A percentile compares a stretch with the other conserved stretches of the same genome.
Evolutionary conservation across 2,888 invertebrate genomes (phyloP).

Genomic region (Emmelina monodactyla): DNA sequence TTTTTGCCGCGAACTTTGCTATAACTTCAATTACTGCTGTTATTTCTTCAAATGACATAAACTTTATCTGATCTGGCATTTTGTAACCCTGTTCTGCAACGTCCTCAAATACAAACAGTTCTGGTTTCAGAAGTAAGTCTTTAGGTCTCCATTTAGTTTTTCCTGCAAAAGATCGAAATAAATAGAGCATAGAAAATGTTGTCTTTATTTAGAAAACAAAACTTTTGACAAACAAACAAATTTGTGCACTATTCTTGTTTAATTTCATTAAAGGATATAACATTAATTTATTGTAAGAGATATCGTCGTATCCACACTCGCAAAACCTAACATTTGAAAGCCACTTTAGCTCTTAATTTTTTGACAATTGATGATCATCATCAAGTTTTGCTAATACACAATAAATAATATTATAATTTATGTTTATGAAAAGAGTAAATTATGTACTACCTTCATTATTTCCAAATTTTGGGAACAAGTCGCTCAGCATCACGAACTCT

Average conservation of each 20-base stretch:
- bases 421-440: no score
- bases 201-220: no score
- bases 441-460: constrained; percentile 33
- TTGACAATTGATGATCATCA: no score
- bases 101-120: constrained; percentile 48
- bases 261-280: no score
- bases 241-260: no score
- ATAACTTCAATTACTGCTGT: constrained; percentile 41
- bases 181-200: constrained; percentile 1
- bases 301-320: no score
- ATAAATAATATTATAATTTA: no score
- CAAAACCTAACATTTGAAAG: no score
- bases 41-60: constrained; percentile 40
- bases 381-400: no score
- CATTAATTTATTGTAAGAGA: no score
- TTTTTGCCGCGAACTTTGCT: constrained; percentile 58
- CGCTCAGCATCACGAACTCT: constrained; percentile 37
- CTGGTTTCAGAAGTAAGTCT: background rate
- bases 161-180: constrained; percentile 20
- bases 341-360: no score
- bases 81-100: constrained; percentile 32
- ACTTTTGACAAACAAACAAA: no score
- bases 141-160: background rate
- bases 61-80: constrained; percentile 29
- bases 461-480: constrained; percentile 33